Evolutionary conservation across 30 jellyfish, hydroid and myxozoan species (phyloP).

Genomic region (Sanderia malayensis): DNA sequence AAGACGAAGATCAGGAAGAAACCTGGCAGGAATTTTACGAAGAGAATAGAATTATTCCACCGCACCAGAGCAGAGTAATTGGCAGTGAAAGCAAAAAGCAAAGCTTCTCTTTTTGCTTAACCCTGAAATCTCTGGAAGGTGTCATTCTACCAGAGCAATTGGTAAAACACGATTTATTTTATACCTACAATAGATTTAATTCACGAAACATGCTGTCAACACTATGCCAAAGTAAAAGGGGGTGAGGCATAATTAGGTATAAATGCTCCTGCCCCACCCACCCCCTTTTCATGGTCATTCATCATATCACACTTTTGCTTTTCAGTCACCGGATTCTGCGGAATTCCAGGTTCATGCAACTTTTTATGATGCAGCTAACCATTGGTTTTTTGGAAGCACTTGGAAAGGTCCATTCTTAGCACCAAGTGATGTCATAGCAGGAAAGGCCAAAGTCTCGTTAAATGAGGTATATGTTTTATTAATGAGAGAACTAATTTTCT

Average conservation of each 20-base stretch:
- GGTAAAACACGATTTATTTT: too few species aligned
- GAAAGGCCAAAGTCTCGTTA: slow-evolving; percentile 37
- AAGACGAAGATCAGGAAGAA: slow-evolving; percentile 73
- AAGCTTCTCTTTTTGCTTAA: slow-evolving; percentile 66
- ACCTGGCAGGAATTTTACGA: slow-evolving; percentile 81
- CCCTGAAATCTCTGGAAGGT: slow-evolving; percentile 61
- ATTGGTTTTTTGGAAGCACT: slow-evolving; percentile 85
- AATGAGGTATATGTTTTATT: slow-evolving; percentile 40
- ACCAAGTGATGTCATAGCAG: slow-evolving; percentile 32
- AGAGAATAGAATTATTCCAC: slow-evolving; percentile 70
- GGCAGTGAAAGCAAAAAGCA: not conserved
- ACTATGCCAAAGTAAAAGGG: too few species aligned
- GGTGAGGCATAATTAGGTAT: too few species aligned
- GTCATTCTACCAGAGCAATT: slow-evolving; percentile 23
- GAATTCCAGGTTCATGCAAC: slow-evolving; percentile 83
- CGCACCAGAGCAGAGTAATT: slow-evolving; percentile 47
- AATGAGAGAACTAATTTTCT: too few species aligned
- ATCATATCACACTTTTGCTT: too few species aligned
- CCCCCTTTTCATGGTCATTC: too few species aligned
- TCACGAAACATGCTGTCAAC: too few species aligned
- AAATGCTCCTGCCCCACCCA: too few species aligned
- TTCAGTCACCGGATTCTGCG: slow-evolving; percentile 41
- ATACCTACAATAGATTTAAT: too few species aligned
- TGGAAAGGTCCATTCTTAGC: slow-evolving; percentile 84
- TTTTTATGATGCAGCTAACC: slow-evolving; percentile 92